Base-by-base conservation (phyloP, 2,113 vertebrate species). In the Hucho hucho region DNA sequence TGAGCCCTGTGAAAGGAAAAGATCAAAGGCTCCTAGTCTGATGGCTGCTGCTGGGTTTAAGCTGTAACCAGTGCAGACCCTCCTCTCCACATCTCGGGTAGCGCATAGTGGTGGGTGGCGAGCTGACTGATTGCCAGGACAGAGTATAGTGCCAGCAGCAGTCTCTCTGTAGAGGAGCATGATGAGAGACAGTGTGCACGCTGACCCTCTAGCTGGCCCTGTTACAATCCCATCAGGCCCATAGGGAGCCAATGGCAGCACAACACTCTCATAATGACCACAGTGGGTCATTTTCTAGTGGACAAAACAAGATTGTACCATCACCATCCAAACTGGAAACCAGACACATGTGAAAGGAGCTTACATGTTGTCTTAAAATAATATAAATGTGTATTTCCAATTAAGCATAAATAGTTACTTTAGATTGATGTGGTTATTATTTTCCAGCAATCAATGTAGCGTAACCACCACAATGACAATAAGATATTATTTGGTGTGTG, bases 21-120 rank as follows among this genome's bases (percentile, higher is more conserved):
- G 89, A 92, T 91, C 90, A 93, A 91, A 92, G 81, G 86, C 84
- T 25, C 72, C 83, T 76, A 89, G 88, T 89, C 79, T 78, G 86
- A 61, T 78, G 77, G 82, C 86, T 61, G 84, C 85, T 79, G 81
- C 80, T n/a, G 89, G 89, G 81, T 89, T 91, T 89, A 89, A 87
- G 89, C 89, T 77, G 83, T 81, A 86, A 86, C 87, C 84, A 73
- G 75, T 76, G 59, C 81, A 70, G 73, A 80, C 79, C 78, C 75
- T 11, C 76, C 84, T 83, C 87, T 83, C 87, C 88, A 86, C 87
- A 90, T 89, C 87, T 90, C 81, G 70, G 79, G 74, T 86, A 70
- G 88, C 80, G 70, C 86, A 90, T 88, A 91, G 89, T 90, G 91
- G 90, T 92, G 90, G 88, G 90, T 91, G 90, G 90, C 78, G 90